Base-by-base conservation (phyloP, 2,888 invertebrate genomes). In the Halocaridina rubra region DNA sequence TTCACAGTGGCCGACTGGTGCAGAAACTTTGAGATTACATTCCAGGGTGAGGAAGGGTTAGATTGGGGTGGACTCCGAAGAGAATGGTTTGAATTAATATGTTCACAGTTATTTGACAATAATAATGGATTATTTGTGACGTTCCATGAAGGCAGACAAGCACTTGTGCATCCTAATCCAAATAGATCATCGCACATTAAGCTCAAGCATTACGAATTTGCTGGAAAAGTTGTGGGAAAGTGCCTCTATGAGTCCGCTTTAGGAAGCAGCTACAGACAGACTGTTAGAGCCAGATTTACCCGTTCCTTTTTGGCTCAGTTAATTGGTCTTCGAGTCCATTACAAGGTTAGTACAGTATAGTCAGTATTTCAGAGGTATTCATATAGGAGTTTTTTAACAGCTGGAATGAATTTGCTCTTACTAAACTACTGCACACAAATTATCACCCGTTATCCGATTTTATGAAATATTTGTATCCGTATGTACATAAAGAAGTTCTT, bases 71-170 rank as follows among this genome's bases (percentile, higher is more conserved):
- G 98, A 3, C 93, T 98, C 69, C 93, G 97, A 4, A 94, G 97
- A 86, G 98, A 98, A 92, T 98, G 98, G 98, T 97, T 98, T 92
- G 97, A 97, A 89, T 91, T 97, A 88, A 93, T 97, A 88, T 97
- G 97, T 91, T 95, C 94, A 16, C 93, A 95, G 88, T 92, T 98
- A 82, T 98, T 98, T 91, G 97, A 97, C 91, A 93, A 96, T 22
- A 94, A 94, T 30, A 89, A 91, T 16, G 95, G 95, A 0, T 93
- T 98, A 84, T 98, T 98, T 92, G 94, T 93, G 89, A 94, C 96
- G 87, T 96, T 97, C 90, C 95, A 95, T 89, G 97, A 97, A 90
- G 92, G 95, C 77, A 94, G 95, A 89, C 95, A 96, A 90, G 96
- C 96, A 0, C 92, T 97, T 86, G 97, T 97, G 53, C 97, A 97